Conservation (phyloP, 1,140 invertebrate species). For the Drosophila baimaii region DNA sequence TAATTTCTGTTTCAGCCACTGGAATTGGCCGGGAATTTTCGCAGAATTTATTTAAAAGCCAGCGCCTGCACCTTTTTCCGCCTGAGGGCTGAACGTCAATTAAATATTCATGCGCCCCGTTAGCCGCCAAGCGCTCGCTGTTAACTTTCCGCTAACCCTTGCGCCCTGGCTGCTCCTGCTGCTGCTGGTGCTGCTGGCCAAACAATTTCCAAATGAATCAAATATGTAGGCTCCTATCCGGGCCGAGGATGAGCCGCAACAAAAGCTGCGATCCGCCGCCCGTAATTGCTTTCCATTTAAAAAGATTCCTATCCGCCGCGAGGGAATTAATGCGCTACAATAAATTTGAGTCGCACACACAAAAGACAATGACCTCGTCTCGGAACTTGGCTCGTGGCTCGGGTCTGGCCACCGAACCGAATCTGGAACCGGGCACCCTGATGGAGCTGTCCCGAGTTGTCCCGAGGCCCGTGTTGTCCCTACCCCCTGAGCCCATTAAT, state of each 20-base stretch:
- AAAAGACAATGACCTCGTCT: conserved; percentile 59
- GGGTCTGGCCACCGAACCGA: conserved; percentile 23
- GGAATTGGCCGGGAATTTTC: conserved; percentile 31
- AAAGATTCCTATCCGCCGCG: conserved; percentile 37
- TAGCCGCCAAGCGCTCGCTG: conserved; percentile 3
- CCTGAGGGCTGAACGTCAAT: conserved; percentile 32
- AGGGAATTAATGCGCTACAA: conserved; percentile 51
- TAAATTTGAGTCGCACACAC: conserved; percentile 50
- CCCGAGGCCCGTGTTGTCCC: not conserved
- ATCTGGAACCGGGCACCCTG: conserved; percentile 29
- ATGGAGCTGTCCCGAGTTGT: conserved; percentile 30
- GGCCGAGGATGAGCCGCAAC: conserved; percentile 9
- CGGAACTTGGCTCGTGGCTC: conserved; percentile 7
- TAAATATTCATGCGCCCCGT: conserved; percentile 54
- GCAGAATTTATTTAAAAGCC: conserved; percentile 21
- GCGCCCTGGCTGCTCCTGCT: not conserved
- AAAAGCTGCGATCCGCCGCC: conserved; percentile 31
- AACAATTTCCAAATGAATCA: conserved; percentile 42
- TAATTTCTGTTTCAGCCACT: conserved; percentile 2
- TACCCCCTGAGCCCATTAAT: conserved; percentile 50
- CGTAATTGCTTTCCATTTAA: conserved; percentile 43
- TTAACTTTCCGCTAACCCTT: conserved; percentile 18
- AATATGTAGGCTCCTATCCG: conserved; percentile 36
- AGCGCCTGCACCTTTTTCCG: conserved; percentile 27
- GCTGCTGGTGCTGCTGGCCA: not conserved